Evolutionary conservation across 2,888 invertebrate genomes (phyloP).

Genomic region (Eupithecia subumbrata): DNA sequence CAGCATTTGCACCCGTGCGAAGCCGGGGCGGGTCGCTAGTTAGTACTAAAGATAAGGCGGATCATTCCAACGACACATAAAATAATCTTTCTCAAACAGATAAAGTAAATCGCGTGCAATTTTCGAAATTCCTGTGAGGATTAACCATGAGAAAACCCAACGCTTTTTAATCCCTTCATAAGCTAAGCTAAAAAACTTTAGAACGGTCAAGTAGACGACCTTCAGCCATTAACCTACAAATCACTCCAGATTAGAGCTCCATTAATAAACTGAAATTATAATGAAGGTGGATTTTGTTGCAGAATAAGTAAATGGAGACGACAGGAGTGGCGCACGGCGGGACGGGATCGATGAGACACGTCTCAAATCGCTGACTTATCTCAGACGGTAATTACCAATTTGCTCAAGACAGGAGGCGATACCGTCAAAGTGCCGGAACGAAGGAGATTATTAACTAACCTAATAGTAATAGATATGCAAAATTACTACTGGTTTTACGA

Average conservation of each 20-base stretch:
- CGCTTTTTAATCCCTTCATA: not conserved
- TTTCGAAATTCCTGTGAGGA: not conserved
- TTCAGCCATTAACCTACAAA: conserved; percentile 18
- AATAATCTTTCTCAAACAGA: not conserved
- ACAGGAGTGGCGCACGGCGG: conserved; percentile 44
- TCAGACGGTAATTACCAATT: conserved; percentile 78
- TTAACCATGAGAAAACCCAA: not conserved
- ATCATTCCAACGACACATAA: not conserved
- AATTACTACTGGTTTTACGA: not conserved
- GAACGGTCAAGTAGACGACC: not conserved
- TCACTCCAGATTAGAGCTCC: conserved; percentile 11
- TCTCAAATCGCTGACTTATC: conserved; percentile 71
- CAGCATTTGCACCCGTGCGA: too few species aligned
- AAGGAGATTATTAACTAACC: conserved; percentile 55
- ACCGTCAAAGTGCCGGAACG: conserved; percentile 61
- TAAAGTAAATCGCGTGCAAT: not conserved
- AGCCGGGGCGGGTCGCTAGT: too few species aligned
- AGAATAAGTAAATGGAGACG: conserved; percentile 36
- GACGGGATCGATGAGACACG: conserved; percentile 70
- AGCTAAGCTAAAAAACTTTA: not conserved
- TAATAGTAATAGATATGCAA: conserved; percentile 2
- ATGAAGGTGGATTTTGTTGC: conserved; percentile 19
- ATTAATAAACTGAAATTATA: conserved; percentile 29
- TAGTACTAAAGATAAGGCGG: not conserved
- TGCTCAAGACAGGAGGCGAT: conserved; percentile 69